Base-by-base conservation (phyloP, 2,888 invertebrate genomes). In the Leucoma salicis region DNA sequence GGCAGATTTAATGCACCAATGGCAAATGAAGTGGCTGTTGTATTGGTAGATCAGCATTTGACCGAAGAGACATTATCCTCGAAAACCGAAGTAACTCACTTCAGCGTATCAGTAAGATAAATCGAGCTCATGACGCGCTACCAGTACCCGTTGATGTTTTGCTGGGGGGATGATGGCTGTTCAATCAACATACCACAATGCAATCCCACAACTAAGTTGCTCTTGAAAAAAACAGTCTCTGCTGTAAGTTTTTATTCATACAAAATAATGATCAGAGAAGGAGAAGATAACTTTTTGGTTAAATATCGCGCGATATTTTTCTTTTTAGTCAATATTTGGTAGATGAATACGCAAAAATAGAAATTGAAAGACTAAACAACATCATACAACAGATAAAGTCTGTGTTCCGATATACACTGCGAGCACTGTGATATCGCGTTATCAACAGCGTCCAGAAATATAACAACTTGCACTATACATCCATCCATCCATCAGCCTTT, bases 311-410 rank as follows among this genome's bases (percentile, higher is more conserved):
- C 15, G 0, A n/a, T n/a, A n/a, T n/a, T n/a, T n/a, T n/a, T n/a
- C 31, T 31, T 0, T 42, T 42, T 12, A 34, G 15, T 31, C 18
- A 31, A 21, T 42, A 14, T 14, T 35, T 43, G 25, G 43, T 38
- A 18, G 35, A 43, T 18, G 14, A 10, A 14, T 37, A 42, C 18
- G 37, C 37, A 8, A 37, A 42, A 37, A 42, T 37, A 10, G 41
- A 42, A 10, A 33, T 27, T 1, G 41, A 42, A n/a, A 18, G 43
- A 13, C 8, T 43, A 11, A 39, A 25, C 12, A 37, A 7, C 35
- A 46, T 46, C n/a, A n/a, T n/a, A n/a, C n/a, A n/a, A n/a, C n/a
- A n/a, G n/a, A n/a, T n/a, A n/a, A n/a, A n/a, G n/a, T n/a, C n/a
- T n/a, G n/a, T n/a, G n/a, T n/a, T n/a, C n/a, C n/a, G n/a, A n/a